phyloP scores from a whole-genome alignment of 2,797 vertebrate genomes.

The Etheostoma perlongum region DNA sequence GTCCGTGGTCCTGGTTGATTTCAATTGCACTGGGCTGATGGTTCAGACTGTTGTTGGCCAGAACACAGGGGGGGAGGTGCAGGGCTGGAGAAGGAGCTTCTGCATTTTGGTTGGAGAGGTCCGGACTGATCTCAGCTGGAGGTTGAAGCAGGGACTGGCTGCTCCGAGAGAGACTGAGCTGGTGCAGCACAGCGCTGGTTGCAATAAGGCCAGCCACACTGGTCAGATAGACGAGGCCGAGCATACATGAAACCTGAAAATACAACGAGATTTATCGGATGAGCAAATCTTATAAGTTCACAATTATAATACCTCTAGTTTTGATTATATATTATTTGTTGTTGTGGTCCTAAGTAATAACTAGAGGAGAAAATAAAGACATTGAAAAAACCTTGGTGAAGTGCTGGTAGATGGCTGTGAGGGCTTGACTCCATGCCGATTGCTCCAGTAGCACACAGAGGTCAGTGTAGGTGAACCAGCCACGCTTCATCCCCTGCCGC shows the following conservation, averaged over 20 bases:
- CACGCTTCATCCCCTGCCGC: conserved; percentile 92
- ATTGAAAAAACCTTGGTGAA: conserved; percentile 88
- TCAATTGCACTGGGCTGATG: conserved; percentile 14
- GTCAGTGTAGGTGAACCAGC: conserved; percentile 99
- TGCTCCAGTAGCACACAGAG: conserved; percentile 96
- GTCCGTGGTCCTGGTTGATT: neutral
- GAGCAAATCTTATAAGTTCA: too few species aligned
- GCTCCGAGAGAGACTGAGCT: conserved; percentile 81
- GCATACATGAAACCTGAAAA: conserved; percentile 91
- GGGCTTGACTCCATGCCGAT: conserved; percentile 89
- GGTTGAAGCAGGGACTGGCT: conserved; percentile 26
- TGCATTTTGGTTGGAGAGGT: conserved; percentile 55
- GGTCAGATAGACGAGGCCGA: conserved; percentile 93
- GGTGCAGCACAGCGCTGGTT: conserved; percentile 87
- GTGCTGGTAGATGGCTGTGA: conserved; percentile 90
- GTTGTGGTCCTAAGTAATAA: neutral
- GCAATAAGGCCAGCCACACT: conserved; percentile 90
- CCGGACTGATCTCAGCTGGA: conserved; percentile 30
- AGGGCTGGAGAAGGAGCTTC: conserved; percentile 34
- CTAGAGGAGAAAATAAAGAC: neutral
- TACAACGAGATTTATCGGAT: neutral
- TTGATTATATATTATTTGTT: neutral
- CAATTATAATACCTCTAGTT: neutral
- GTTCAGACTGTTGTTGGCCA: conserved; percentile 78
- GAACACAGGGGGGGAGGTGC: conserved; percentile 63